phyloP scores from a whole-genome alignment of 2,888 invertebrate genomes.

The Gasteruption jaculator region DNA sequence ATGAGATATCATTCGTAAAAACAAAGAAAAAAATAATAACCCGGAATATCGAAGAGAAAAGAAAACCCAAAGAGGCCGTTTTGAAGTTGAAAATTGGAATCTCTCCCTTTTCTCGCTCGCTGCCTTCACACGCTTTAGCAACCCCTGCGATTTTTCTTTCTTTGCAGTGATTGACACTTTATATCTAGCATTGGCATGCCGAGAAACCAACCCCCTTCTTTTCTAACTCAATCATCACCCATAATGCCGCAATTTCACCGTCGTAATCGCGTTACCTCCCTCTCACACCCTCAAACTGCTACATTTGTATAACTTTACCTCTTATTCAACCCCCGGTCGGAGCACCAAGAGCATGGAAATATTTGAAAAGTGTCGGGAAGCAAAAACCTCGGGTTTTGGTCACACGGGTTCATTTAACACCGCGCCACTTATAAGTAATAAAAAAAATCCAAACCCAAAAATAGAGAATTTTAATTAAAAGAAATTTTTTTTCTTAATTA shows the following conservation, averaged over 20 bases:
- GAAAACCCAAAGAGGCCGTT: too few species aligned
- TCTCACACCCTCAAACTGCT: constrained; percentile 18
- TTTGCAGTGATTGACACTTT: constrained; percentile 46
- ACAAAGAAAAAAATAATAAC: not conserved
- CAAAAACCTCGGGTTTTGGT: too few species aligned
- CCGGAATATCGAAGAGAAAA: not conserved
- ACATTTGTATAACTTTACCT: constrained; percentile 26
- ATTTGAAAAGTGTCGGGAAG: too few species aligned
- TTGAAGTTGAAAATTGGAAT: too few species aligned
- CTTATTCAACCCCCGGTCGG: constrained; percentile 19
- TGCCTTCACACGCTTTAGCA: constrained; percentile 10
- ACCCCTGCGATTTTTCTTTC: constrained; percentile 18
- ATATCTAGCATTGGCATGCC: constrained; percentile 39
- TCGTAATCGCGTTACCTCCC: constrained; percentile 46
- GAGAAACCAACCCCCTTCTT: constrained; percentile 30
- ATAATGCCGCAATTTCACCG: constrained; percentile 50
- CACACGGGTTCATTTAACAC: too few species aligned
- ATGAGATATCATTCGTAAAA: too few species aligned
- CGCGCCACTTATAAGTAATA: too few species aligned
- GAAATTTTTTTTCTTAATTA: too few species aligned
- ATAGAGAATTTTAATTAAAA: too few species aligned
- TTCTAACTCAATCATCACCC: constrained; percentile 48
- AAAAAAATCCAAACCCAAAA: too few species aligned
- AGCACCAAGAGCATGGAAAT: not conserved
- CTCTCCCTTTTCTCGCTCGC: constrained; percentile 5